Percentiles rank a stretch among this genome's conserved stretches.
Conservation (phyloP, 2,888 invertebrate genomes). For the Ellobium chinense region DNA sequence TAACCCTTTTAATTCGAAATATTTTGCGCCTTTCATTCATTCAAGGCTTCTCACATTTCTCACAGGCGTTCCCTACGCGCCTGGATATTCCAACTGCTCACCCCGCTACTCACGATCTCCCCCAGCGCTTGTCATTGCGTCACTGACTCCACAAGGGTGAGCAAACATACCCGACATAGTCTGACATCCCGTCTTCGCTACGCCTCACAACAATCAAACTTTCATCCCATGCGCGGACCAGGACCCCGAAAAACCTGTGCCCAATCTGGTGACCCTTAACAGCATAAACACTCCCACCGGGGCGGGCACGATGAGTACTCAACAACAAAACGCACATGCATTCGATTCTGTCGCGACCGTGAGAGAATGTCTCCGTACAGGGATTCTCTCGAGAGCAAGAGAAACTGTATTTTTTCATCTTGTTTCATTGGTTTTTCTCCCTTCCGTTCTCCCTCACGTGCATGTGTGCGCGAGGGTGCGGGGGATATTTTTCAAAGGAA, state of each 20-base stretch:
- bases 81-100: too few species aligned
- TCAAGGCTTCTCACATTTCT: too few species aligned
- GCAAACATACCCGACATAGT: neutral
- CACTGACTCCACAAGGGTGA: neutral
- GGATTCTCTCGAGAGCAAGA: neutral
- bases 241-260: neutral
- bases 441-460: neutral
- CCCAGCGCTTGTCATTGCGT: too few species aligned
- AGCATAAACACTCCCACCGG: neutral
- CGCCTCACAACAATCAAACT: neutral
- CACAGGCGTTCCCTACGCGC: too few species aligned
- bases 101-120: too few species aligned
- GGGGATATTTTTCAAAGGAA: slow-evolving; percentile 14
- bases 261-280: neutral
- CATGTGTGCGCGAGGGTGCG: neutral
- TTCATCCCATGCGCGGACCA: neutral
- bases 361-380: neutral
- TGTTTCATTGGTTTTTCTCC: neutral
- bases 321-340: neutral
- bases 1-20: too few species aligned
- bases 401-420: neutral
- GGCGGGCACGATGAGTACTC: neutral
- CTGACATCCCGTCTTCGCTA: neutral
- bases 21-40: too few species aligned
- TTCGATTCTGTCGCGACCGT: neutral